These are phyloP conservation scores for Centruroides sculpturatus DNA, from an alignment of 1,140 invertebrate genomes.

Conservation along the genomic window DNA sequence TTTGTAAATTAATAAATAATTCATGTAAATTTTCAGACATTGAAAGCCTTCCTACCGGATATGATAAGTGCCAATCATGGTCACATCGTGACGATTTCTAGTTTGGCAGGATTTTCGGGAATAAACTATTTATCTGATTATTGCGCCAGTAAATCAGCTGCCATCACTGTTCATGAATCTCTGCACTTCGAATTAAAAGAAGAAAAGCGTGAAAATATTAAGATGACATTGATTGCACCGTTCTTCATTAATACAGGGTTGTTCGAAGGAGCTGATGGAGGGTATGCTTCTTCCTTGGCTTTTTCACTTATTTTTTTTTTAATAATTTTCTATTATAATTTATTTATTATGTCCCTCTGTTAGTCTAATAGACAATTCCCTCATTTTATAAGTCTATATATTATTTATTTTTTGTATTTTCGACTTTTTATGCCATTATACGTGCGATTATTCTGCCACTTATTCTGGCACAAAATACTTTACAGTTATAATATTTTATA, in stretches of 20 bases:
- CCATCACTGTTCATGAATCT: constrained; percentile 80
- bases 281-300: neutral
- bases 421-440: too few relatives aligned
- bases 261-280: constrained; percentile 52
- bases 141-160: constrained; percentile 86
- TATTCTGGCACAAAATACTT: too few relatives aligned
- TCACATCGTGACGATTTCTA: constrained; percentile 89
- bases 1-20: too few relatives aligned
- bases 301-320: too few relatives aligned
- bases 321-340: too few relatives aligned
- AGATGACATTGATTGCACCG: constrained; percentile 79
- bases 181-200: constrained; percentile 51
- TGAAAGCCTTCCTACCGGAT: constrained; percentile 55
- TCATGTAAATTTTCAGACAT: neutral
- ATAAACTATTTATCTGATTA: constrained; percentile 81
- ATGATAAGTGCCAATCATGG: constrained; percentile 65
- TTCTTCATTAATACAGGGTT: constrained; percentile 92
- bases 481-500: too few relatives aligned
- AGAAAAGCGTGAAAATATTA: constrained; percentile 51
- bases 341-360: too few relatives aligned
- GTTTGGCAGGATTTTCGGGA: constrained; percentile 72
- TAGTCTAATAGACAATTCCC: too few relatives aligned
- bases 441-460: too few relatives aligned
- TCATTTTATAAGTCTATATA: too few relatives aligned
- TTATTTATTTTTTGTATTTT: too few relatives aligned